Percentiles rank a stretch among this genome's conserved stretches.
These are phyloP conservation scores for Austrolebias charrua DNA, from an alignment of 2,797 vertebrate genomes.

Conservation along the genomic window DNA sequence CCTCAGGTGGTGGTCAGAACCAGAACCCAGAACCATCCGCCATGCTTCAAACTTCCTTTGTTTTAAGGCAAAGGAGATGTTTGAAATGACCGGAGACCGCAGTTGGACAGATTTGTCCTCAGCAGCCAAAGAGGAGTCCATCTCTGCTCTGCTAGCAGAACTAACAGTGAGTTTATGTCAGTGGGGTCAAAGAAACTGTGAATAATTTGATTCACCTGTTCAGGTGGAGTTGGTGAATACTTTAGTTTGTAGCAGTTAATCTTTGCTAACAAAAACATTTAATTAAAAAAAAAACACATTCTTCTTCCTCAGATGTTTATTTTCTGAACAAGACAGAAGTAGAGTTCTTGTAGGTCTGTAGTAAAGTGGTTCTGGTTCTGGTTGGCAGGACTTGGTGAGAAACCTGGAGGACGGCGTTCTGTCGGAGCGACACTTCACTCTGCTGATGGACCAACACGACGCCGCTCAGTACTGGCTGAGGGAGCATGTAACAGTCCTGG, in stretches of 20 bases:
- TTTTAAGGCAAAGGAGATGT: slow-evolving; percentile 65
- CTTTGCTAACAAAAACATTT: no score
- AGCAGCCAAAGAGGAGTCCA: slow-evolving; percentile 58
- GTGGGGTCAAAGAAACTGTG: no score
- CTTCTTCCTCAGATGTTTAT: no score
- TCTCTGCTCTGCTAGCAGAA: slow-evolving; percentile 66
- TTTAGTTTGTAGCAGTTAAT: no score
- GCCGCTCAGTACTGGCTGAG: slow-evolving; percentile 81
- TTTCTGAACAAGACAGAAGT: background rate
- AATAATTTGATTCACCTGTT: no score
- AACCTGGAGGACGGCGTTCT: slow-evolving; percentile 70
- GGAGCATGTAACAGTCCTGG: slow-evolving; percentile 76
- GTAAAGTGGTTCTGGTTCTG: background rate
- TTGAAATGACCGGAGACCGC: slow-evolving; percentile 71
- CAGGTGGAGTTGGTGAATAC: no score
- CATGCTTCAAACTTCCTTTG: background rate
- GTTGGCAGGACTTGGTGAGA: slow-evolving; percentile 50
- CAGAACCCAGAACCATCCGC: no score
- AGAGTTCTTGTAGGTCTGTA: background rate
- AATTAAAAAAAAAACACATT: no score
- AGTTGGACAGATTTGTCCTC: slow-evolving; percentile 68
- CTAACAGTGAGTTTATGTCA: slow-evolving; percentile 71
- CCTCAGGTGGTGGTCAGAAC: background rate
- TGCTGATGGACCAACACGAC: slow-evolving; percentile 80
- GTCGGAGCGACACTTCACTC: slow-evolving; percentile 72